A percentile compares a stretch with the other conserved stretches of the same genome.
Evolutionary conservation across 1,140 invertebrate species (phyloP).

Genomic region (Drosophila orosa): DNA sequence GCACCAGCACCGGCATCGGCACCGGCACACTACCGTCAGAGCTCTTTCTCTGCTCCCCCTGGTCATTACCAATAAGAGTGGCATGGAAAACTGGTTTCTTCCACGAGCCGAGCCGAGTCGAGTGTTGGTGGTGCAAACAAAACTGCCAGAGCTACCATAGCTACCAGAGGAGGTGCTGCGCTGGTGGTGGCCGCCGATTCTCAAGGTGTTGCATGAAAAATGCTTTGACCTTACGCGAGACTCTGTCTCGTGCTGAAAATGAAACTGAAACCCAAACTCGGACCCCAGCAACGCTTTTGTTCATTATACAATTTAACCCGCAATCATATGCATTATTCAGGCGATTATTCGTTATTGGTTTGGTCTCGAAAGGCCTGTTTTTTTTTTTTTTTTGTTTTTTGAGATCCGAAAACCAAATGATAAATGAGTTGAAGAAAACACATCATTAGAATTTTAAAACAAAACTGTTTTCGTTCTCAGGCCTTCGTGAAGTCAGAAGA

Average conservation of each 20-base stretch:
- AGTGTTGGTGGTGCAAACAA: conserved; percentile 1
- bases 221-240: conserved; percentile 62
- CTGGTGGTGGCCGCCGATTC: conserved; percentile 29
- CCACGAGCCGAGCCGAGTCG: background rate
- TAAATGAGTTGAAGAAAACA: conserved; percentile 25
- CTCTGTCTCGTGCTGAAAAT: conserved; percentile 19
- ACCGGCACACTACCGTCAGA: conserved; percentile 9
- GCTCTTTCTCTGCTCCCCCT: conserved; percentile 4
- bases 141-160: background rate
- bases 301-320: conserved; percentile 56
- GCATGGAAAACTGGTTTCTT: conserved; percentile 17
- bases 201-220: conserved; percentile 76
- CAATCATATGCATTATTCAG: conserved; percentile 68
- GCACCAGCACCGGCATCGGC: conserved; percentile 2
- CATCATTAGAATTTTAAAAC: conserved; percentile 18
- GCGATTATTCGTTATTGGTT: conserved; percentile 41
- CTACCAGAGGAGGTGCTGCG: conserved; percentile 8
- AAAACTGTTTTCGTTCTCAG: conserved; percentile 1
- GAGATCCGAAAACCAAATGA: conserved; percentile 25
- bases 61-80: conserved; percentile 35
- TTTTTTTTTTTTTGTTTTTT: background rate
- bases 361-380: background rate
- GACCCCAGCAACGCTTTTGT: conserved; percentile 3
- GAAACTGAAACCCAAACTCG: conserved; percentile 1
- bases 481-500: background rate